Percentiles rank a stretch among this genome's conserved stretches.
Evolutionary conservation across 2,888 invertebrate genomes (phyloP).

Genomic region (Apamea monoglypha): DNA sequence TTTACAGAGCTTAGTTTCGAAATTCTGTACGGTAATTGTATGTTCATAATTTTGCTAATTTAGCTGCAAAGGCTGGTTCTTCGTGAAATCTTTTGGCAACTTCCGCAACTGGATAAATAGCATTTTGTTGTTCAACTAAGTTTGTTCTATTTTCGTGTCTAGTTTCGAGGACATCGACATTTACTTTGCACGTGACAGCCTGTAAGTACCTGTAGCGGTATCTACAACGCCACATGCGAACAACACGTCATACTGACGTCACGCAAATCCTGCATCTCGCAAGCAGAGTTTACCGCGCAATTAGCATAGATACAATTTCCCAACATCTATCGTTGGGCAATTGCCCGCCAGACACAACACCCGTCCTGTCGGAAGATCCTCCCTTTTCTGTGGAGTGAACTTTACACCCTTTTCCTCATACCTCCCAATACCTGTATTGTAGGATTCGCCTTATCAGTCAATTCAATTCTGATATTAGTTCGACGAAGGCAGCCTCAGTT

Average conservation of each 20-base stretch:
- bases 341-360: too few species aligned
- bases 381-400: too few species aligned
- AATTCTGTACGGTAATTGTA: conserved; percentile 48
- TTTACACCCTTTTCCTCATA: too few species aligned
- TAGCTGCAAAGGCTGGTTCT: conserved; percentile 3
- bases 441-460: background rate
- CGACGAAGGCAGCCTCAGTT: background rate
- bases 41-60: conserved; percentile 50
- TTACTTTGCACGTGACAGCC: background rate
- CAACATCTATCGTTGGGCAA: too few species aligned
- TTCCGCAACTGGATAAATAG: background rate
- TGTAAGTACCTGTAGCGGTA: background rate
- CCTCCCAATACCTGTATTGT: background rate
- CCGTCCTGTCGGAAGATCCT: too few species aligned
- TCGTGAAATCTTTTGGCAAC: conserved; percentile 11
- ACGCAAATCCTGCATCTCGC: too few species aligned
- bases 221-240: too few species aligned
- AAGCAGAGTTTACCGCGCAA: too few species aligned
- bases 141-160: background rate
- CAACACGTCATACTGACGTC: too few species aligned
- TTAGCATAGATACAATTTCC: too few species aligned
- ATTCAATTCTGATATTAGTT: background rate
- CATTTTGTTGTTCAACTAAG: background rate
- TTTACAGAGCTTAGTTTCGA: conserved; percentile 68
- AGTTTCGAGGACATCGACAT: background rate